Base-by-base conservation (phyloP, 2,797 vertebrate genomes). In the Enteromius paludinosus region DNA sequence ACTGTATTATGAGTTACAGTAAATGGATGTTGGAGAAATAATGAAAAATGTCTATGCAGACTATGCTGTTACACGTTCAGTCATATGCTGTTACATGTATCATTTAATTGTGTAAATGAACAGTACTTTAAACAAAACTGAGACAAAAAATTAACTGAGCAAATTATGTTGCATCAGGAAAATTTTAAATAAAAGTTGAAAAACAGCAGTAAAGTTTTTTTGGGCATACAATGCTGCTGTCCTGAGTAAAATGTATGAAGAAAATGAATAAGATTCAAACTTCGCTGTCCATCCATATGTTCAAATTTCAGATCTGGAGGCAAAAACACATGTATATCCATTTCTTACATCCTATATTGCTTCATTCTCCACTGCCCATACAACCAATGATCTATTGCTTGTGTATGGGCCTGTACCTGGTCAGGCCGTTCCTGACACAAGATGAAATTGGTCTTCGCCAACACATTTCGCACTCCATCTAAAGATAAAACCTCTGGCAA, bases 331-430 rank as follows among this genome's bases (percentile, higher is more conserved):
- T 66, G 59, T 78, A 70, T 68, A 64, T 83, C 82, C 54, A 17
- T 70, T 68, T 33, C 77, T 82, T 76, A 54, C 43, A 49, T 54
- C 61, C 23, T 85, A 52, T 79, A 79, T 71, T 83, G 79, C 35
- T 75, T 45, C 47, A 66, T 78, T 86, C 41, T 79, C 64, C 54
- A 41, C 41, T 76, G 64, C 38, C 77, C 35, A 54, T 54, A 76
- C 8, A 62, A 76, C 35, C 23, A 23, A 83, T 81, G 81, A 87
- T 85, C 73, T 74, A 83, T 87, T 85, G 52, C 73, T 49, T 79
- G 59, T 66, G 76, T 84, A 64, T 71, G 70, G 79, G 59, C 47
- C 47, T 68, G 64, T 76, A 68, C 23, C 28, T 28, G 33, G 47
- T 65, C 30, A 47, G 41, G 61, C 33, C 30, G 2, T 49, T 81